Conservation (phyloP, 2,113 vertebrate species). For the Hyperopisus bebe region DNA sequence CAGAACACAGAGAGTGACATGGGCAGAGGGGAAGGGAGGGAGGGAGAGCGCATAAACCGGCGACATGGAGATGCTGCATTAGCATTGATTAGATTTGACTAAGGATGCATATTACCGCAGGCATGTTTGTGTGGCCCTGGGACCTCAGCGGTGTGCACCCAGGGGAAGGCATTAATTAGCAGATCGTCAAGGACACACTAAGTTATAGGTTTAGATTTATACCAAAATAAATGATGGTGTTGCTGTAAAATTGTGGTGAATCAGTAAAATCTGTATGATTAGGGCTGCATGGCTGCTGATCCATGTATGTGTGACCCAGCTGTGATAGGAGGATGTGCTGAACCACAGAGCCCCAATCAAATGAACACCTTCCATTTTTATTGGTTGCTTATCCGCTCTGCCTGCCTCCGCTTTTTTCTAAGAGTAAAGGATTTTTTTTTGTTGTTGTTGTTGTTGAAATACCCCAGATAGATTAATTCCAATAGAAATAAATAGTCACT, state of each 20-base stretch:
- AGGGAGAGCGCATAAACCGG: neutral
- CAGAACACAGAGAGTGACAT: neutral
- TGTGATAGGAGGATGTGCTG: neutral
- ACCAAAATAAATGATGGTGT: conserved; percentile 47
- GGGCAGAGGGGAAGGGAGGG: neutral
- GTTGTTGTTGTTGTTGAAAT: neutral
- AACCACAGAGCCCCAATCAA: conserved; percentile 4
- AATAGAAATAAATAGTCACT: neutral
- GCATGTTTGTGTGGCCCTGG: neutral
- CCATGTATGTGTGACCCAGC: neutral
- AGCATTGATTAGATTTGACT: conserved; percentile 21
- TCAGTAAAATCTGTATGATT: conserved; percentile 24
- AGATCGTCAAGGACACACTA: conserved; percentile 60
- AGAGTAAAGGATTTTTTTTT: neutral
- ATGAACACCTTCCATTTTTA: neutral
- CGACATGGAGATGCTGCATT: conserved; percentile 11
- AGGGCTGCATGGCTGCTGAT: neutral
- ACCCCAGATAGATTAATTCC: neutral
- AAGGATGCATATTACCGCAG: conserved; percentile 15
- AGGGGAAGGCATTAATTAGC: conserved; percentile 63
- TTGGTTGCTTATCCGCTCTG: neutral
- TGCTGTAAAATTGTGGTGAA: conserved; percentile 42
- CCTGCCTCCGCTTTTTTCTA: neutral
- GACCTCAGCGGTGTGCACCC: conserved; percentile 55
- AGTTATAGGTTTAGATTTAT: conserved; percentile 49